A percentile compares a stretch with the other conserved stretches of the same genome.
phyloP scores from a whole-genome alignment of 2,113 vertebrate genomes.

The Tragulus kanchil region DNA sequence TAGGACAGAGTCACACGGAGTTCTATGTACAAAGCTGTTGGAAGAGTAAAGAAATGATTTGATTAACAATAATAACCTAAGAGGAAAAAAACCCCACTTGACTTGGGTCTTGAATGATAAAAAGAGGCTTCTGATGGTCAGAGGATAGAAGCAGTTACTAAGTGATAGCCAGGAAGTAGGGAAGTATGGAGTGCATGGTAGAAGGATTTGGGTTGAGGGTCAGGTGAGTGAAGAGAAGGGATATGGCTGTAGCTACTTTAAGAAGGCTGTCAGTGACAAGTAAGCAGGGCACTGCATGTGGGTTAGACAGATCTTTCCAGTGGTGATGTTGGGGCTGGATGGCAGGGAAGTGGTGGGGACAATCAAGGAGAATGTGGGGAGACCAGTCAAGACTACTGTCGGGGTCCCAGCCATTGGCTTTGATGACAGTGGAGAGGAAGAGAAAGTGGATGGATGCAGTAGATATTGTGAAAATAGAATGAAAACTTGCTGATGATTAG shows the following conservation, averaged over 20 bases:
- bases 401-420: not conserved
- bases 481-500: not conserved
- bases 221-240: not conserved
- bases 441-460: not conserved
- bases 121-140: conserved; percentile 10
- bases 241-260: not conserved
- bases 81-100: not conserved
- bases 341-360: not conserved
- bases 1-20: not conserved
- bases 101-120: not conserved
- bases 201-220: not conserved
- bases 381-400: not conserved
- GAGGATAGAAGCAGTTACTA: not conserved
- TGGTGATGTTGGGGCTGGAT: not conserved
- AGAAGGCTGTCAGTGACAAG: not conserved
- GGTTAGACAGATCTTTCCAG: not conserved
- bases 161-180: not conserved
- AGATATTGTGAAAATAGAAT: not conserved
- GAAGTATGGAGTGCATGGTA: not conserved
- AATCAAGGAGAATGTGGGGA: not conserved
- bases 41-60: not conserved
- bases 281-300: not conserved
- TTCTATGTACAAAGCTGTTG: not conserved
- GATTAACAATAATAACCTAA: not conserved
- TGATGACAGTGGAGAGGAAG: not conserved